These are phyloP conservation scores for Cavia aperea DNA, from an alignment of 2,113 vertebrate species.

Conservation along the genomic window DNA sequence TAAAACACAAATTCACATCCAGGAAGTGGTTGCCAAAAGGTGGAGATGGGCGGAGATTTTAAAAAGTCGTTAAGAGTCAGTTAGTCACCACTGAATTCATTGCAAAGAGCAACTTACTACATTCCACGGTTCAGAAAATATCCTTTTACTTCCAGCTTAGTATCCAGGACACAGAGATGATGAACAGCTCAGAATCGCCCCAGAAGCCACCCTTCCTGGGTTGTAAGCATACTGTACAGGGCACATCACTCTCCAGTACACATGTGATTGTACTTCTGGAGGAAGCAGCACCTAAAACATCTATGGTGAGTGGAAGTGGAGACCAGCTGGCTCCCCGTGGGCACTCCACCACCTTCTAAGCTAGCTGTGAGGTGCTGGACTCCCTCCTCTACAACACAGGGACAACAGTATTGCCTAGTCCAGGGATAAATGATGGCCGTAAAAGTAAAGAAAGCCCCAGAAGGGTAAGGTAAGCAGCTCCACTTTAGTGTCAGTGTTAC, in stretches of 20 bases:
- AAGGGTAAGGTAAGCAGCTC: not conserved
- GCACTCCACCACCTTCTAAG: not conserved
- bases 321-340: not conserved
- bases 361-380: not conserved
- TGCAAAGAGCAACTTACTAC: not conserved
- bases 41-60: not conserved
- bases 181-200: not conserved
- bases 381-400: not conserved
- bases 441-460: not conserved
- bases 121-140: constrained; percentile 10
- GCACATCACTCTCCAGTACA: not conserved
- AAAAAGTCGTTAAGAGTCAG: not conserved
- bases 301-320: not conserved
- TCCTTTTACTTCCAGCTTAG: not conserved
- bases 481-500: not conserved
- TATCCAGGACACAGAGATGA: not conserved
- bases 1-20: not conserved
- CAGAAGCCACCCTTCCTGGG: not conserved
- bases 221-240: not conserved
- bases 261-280: not conserved
- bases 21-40: not conserved
- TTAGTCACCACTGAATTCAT: not conserved
- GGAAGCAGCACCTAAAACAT: not conserved
- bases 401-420: not conserved
- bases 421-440: not conserved